Evolutionary conservation across 2,113 vertebrate genomes (phyloP), one percentile per base, ranked within the genome.

Genomic region (Sardina pilchardus): DNA sequence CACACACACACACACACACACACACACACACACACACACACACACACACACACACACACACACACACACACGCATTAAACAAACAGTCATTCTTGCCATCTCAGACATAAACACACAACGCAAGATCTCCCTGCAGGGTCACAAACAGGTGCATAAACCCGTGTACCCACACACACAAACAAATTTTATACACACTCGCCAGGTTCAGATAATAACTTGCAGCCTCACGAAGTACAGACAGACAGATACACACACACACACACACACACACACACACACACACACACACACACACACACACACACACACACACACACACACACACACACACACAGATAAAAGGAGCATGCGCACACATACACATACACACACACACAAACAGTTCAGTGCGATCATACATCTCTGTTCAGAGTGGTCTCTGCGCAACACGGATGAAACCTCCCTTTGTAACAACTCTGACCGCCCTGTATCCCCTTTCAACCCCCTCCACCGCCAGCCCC

Each of bases 1-100:
- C 59, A 43, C 63, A 83, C n/a, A 59, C 43, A 59, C 26, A 67
- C 63, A 67, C 82, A 16, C n/a, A n/a, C n/a, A n/a, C n/a, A n/a
- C n/a, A n/a, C n/a, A n/a, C n/a, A n/a, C n/a, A n/a, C n/a, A n/a
- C n/a, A n/a, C n/a, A n/a, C n/a, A n/a, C n/a, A n/a, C n/a, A n/a
- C n/a, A n/a, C n/a, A n/a, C n/a, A n/a, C n/a, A n/a, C n/a, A n/a
- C n/a, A n/a, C n/a, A n/a, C n/a, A n/a, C n/a, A n/a, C n/a, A n/a
- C n/a, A n/a, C n/a, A n/a, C n/a, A n/a, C n/a, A n/a, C n/a, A n/a
- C n/a, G n/a, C n/a, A n/a, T n/a, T n/a, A n/a, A n/a, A n/a, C n/a
- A n/a, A n/a, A n/a, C n/a, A n/a, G n/a, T n/a, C n/a, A n/a, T n/a
- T n/a, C n/a, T n/a, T n/a, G n/a, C n/a, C n/a, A n/a, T n/a, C n/a